Percentiles rank a stretch among this genome's conserved stretches.
These are phyloP conservation scores for Coenonympha arcania DNA, from an alignment of 2,888 invertebrate species.

Conservation along the genomic window DNA sequence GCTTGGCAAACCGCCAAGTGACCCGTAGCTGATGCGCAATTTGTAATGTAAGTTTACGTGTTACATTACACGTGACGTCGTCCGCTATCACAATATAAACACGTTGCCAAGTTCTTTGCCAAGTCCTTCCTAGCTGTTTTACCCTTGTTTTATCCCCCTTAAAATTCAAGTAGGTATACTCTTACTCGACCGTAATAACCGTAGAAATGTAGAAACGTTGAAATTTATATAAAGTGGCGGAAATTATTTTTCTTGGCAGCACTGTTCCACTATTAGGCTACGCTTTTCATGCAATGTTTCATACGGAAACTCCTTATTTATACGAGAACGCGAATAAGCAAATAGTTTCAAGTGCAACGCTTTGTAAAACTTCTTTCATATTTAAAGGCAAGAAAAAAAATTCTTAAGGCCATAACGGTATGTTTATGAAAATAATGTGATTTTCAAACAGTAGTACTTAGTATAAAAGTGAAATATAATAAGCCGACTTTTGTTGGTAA, in stretches of 20 bases:
- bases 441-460: too few relatives aligned
- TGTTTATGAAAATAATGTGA: too few relatives aligned
- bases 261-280: conserved; percentile 18
- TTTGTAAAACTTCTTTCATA: conserved; percentile 1
- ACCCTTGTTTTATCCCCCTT: conserved; percentile 30
- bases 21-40: conserved; percentile 27
- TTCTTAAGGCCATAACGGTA: too few relatives aligned
- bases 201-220: conserved; percentile 28
- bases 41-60: conserved; percentile 27
- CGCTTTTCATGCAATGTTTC: conserved; percentile 18
- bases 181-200: conserved; percentile 25
- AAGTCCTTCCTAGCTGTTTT: conserved; percentile 32
- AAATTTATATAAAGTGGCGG: conserved; percentile 27
- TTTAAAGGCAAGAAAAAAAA: too few relatives aligned
- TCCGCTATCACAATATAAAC: conserved; percentile 27
- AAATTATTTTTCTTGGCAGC: conserved; percentile 30
- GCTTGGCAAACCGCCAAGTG: conserved; percentile 30
- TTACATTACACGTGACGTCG: conserved; percentile 30
- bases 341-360: neutral
- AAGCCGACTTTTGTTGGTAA: too few relatives aligned
- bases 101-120: conserved; percentile 34
- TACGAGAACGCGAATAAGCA: neutral
- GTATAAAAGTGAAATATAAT: too few relatives aligned
- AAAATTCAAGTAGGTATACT: conserved; percentile 25
- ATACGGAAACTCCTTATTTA: conserved; percentile 4